phyloP scores from a whole-genome alignment of 1,140 invertebrate genomes.

The Danaus melanippus region DNA sequence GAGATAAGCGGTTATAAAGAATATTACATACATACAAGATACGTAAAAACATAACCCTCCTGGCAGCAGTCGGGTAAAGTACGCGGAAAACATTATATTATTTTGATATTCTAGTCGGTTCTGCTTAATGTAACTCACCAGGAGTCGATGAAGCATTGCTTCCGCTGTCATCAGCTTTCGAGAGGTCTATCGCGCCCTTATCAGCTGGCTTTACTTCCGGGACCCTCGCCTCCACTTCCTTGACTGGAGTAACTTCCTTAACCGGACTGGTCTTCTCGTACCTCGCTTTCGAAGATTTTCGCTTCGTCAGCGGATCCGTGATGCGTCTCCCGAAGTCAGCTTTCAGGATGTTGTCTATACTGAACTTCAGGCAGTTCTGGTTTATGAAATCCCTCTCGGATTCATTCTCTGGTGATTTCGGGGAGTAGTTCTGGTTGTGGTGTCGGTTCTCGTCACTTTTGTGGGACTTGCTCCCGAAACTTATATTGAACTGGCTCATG shows the following conservation, averaged over 20 bases:
- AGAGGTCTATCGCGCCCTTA: constrained; percentile 60
- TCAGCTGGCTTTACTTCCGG: constrained; percentile 50
- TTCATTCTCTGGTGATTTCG: constrained; percentile 54
- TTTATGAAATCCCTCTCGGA: constrained; percentile 66
- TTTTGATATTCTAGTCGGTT: no score
- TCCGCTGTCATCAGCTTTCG: constrained; percentile 54
- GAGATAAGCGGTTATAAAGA: no score
- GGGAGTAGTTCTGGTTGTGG: constrained; percentile 30
- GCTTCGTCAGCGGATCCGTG: constrained; percentile 78
- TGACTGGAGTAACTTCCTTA: constrained; percentile 36
- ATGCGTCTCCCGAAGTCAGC: constrained; percentile 88
- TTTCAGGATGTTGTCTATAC: constrained; percentile 93
- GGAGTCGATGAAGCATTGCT: constrained; percentile 48
- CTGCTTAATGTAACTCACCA: constrained; percentile 26
- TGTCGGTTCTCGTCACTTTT: constrained; percentile 46
- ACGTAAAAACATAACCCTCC: no score
- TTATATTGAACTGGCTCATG: constrained; percentile 41
- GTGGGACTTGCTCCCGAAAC: constrained; percentile 39
- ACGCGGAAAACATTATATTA: no score
- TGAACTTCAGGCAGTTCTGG: constrained; percentile 85
- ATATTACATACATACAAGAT: no score
- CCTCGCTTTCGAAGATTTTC: constrained; percentile 57
- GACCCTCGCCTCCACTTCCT: constrained; percentile 44
- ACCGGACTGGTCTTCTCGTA: constrained; percentile 40
- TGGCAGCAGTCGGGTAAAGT: no score